phyloP scores from a whole-genome alignment of 2,888 invertebrate species.

The Hybos culiciformis region DNA sequence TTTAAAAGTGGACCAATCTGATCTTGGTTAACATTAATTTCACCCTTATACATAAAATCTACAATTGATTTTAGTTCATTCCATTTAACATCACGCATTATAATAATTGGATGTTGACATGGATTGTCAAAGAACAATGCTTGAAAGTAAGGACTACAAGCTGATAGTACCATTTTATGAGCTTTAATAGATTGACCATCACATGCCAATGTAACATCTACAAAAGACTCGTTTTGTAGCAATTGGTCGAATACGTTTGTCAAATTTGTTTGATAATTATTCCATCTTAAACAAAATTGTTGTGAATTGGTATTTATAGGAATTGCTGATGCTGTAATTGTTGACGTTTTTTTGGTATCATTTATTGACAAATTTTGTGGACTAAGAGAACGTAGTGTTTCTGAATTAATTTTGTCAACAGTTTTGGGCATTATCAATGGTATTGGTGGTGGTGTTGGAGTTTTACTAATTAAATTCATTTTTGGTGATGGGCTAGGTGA shows the following conservation, averaged over 20 bases:
- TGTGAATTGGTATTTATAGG: slow-evolving; percentile 35
- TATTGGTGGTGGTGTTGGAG: too few relatives aligned
- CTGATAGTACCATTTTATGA: slow-evolving; percentile 85
- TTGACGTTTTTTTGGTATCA: too few relatives aligned
- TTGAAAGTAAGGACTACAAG: slow-evolving; percentile 89
- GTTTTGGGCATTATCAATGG: too few relatives aligned
- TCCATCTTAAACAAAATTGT: slow-evolving; percentile 86
- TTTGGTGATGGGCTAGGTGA: too few relatives aligned
- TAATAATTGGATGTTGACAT: slow-evolving; percentile 86
- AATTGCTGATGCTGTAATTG: too few relatives aligned
- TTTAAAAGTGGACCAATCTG: slow-evolving; percentile 75
- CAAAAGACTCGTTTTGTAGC: slow-evolving; percentile 76
- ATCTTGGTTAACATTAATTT: slow-evolving; percentile 86
- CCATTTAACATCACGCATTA: slow-evolving; percentile 84
- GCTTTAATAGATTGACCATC: slow-evolving; percentile 84
- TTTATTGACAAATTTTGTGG: too few relatives aligned
- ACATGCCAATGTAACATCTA: slow-evolving; percentile 83
- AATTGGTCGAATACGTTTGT: slow-evolving; percentile 73
- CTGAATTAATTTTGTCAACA: too few relatives aligned
- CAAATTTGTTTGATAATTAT: slow-evolving; percentile 82
- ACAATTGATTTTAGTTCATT: slow-evolving; percentile 79
- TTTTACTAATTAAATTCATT: too few relatives aligned
- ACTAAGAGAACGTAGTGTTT: too few relatives aligned
- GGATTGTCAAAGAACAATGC: slow-evolving; percentile 82
- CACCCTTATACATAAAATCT: slow-evolving; percentile 94